These are phyloP conservation scores for Tragulus kanchil DNA, from an alignment of 2,113 vertebrate species.

Conservation along the genomic window DNA sequence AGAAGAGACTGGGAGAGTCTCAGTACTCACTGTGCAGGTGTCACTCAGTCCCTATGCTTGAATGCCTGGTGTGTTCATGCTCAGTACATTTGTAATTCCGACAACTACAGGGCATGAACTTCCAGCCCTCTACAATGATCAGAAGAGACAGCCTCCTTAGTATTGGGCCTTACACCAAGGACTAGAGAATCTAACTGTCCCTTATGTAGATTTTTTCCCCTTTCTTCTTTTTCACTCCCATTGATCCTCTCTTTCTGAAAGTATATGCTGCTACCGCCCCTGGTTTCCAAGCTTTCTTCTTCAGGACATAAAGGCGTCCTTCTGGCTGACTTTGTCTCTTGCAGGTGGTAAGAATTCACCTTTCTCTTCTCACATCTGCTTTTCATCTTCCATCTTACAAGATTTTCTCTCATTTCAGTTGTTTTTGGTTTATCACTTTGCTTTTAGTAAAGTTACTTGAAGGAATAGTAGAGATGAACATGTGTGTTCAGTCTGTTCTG, in stretches of 20 bases:
- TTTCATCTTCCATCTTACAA: neutral
- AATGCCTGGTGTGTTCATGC: neutral
- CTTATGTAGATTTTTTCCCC: neutral
- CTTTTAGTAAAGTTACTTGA: constrained; percentile 28
- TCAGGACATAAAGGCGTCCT: neutral
- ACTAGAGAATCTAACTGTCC: neutral
- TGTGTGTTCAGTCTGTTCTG: neutral
- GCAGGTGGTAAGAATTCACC: neutral
- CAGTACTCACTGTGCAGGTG: neutral
- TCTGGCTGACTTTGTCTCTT: neutral
- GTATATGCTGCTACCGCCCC: neutral
- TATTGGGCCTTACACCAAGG: neutral
- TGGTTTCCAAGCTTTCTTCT: neutral
- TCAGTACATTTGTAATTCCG: neutral
- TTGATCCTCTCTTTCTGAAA: neutral
- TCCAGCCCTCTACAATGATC: neutral
- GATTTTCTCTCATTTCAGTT: neutral
- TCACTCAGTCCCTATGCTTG: neutral
- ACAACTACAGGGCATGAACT: neutral
- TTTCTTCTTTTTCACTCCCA: neutral
- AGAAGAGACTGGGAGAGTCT: neutral
- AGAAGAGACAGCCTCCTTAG: neutral
- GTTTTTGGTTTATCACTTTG: constrained; percentile 14
- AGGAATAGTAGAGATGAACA: neutral
- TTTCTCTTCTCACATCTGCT: neutral